phyloP scores from a whole-genome alignment of 2,888 invertebrate genomes.

The Drosophila prostipennis region DNA sequence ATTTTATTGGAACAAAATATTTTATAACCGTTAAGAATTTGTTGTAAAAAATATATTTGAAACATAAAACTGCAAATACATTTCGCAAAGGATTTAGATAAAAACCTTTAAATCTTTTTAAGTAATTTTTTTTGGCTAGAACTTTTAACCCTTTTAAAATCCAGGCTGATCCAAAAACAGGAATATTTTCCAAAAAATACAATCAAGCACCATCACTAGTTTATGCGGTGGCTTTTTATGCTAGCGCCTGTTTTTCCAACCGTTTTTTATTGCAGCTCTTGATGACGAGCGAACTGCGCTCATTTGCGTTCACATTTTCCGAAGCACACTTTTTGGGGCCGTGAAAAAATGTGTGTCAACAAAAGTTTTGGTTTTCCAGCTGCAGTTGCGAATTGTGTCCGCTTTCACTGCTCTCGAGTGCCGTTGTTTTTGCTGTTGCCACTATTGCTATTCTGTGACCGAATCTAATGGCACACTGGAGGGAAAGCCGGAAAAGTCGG shows the following conservation, averaged over 20 bases:
- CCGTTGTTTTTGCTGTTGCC: conserved; percentile 12
- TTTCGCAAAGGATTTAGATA: no score
- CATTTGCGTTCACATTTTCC: conserved; percentile 67
- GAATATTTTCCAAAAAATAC: not conserved
- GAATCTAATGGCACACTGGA: conserved; percentile 34
- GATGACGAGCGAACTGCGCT: conserved; percentile 70
- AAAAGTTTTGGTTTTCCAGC: conserved; percentile 46
- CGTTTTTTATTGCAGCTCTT: conserved; percentile 48
- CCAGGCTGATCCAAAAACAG: conserved; percentile 1
- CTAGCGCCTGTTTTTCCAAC: conserved; percentile 18
- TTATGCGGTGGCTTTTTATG: conserved; percentile 2
- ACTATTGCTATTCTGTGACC: conserved; percentile 28
- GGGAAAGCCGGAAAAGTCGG: conserved; percentile 22
- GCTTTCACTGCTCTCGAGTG: conserved; percentile 21
- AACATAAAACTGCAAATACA: no score
- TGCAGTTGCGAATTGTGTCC: conserved; percentile 20
- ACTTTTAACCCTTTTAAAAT: not conserved
- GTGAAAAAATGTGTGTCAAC: conserved; percentile 70
- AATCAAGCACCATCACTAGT: conserved; percentile 2
- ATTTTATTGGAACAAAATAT: no score
- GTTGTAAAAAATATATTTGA: no score
- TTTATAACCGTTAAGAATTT: no score
- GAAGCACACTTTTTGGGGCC: conserved; percentile 66
- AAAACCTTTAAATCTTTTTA: no score
- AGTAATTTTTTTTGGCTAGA: no score